Base-by-base conservation (phyloP, 2,888 invertebrate genomes). In the Polylopha cassiicola region DNA sequence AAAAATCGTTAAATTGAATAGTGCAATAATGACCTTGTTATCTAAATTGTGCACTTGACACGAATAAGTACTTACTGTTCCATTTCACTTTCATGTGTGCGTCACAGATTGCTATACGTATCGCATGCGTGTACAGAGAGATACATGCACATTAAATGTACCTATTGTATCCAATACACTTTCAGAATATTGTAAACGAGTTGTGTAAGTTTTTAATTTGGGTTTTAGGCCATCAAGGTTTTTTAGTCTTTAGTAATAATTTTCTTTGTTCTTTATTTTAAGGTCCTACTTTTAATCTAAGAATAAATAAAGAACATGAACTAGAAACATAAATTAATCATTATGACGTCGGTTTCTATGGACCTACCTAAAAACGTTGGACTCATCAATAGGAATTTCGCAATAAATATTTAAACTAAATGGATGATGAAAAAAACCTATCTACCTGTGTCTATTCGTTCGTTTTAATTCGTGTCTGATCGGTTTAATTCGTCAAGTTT, bases 21-120 rank as follows among this genome's bases (percentile, higher is more conserved):
- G 78, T 79, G 79, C 76, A 81, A 77, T 67, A 61, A 61, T 80
- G 79, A 78, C 84, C 84, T 82, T 81, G 79, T 79, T 77, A 84
- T 80, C 82, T 81, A 81, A 80, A 82, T 81, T 73, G 80, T 82
- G 80, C 80, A 84, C 84, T 84, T 84, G 84, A 84, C 84, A 81
- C 77, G 73, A 79, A 82, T 82, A 75, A 36, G 30, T 44, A 36
- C n/a, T n/a, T n/a, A n/a, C 74, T 78, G 80, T 71, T 76, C 78
- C 80, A 80, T 82, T 82, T 84, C 80, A 84, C 84, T 82, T 82
- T 84, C 80, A 78, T 79, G 73, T 73, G 55, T 71, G 69, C 70
- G 71, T 72, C 73, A 70, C 64, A 56, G 65, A 61, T 63, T 60
- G 63, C 61, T 65, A 34, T 44, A 44, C 28, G 51, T 14, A 21